Evolutionary conservation across 2,888 invertebrate genomes (phyloP).

Genomic region (Lochmaea crataegi): DNA sequence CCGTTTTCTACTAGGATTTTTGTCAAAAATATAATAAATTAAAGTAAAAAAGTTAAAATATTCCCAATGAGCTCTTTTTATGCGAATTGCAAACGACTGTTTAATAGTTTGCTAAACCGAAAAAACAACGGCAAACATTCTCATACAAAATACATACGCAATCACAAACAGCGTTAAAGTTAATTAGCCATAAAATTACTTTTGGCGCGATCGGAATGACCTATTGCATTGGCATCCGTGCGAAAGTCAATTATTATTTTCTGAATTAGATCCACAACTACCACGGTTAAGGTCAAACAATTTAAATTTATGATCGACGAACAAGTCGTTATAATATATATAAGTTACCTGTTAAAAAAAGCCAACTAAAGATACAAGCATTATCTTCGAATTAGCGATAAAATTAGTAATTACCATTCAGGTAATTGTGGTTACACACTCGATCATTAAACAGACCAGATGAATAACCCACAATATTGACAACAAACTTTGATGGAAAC

Average conservation of each 20-base stretch:
- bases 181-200: constrained; percentile 51
- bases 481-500: no score
- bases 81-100: background rate
- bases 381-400: no score
- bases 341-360: no score
- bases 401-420: no score
- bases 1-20: no score
- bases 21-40: no score
- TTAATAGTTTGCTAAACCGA: constrained; percentile 33
- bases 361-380: no score
- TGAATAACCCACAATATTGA: no score
- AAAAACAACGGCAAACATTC: constrained; percentile 7
- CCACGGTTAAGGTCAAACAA: constrained; percentile 9
- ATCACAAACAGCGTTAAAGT: constrained; percentile 46
- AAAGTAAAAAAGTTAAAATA: background rate
- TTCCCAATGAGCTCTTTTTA: background rate
- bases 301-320: background rate
- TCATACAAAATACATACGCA: constrained; percentile 33
- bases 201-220: constrained; percentile 40
- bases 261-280: constrained; percentile 6
- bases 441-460: no score
- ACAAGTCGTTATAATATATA: background rate
- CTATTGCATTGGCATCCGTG: constrained; percentile 27
- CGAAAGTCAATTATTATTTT: constrained; percentile 26
- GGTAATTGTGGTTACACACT: no score